Base-by-base conservation (phyloP, 2,113 vertebrate species). In the Clarias batrachus region DNA sequence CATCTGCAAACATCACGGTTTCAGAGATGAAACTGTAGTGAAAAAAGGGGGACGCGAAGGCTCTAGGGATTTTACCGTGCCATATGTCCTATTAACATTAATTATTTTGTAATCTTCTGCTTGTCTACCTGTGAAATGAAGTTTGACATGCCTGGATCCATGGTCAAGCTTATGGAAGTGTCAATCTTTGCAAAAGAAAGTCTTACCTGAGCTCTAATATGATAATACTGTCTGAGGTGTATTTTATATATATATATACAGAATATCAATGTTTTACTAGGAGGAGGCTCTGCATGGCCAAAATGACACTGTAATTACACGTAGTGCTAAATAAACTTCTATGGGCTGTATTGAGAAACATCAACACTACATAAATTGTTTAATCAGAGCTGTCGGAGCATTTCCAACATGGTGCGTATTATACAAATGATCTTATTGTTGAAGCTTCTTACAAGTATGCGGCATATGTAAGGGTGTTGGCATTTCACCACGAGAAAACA, bases 91-190 rank as follows among this genome's bases (percentile, higher is more conserved):
- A 95, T 95, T 95, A 94, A 93, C 91, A 91, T 93, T 94, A 95
- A 95, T 95, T 95, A 95, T 93, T 90, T 91, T 90, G 92, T 92
- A 94, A 94, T 94, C 93, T 93, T 91, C 86, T 87, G 92, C 93
- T 93, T 93, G 93, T 94, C 94, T 95, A 95, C 94, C 94, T 95
- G 94, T 95, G 93, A 95, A 95, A 95, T 94, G 92, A 93, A 92
- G 94, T 95, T 94, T 93, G 94, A 93, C 93, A 94, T 94, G 94
- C 92, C 92, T 93, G 89, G 93, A 91, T 92, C 90, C 94, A 93
- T 91, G 92, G 86, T 92, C 92, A 89, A 70, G 81, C 87, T 86
- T 62, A 5, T 41, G 84, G 76, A 85, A 33, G 73, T 84, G 84
- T 81, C 86, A 87, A 37, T 89, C 85, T 85, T 89, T 2, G 17